Base-by-base conservation (phyloP, 92 coral and sea anemone genomes). In the Anthopleura xanthogrammica region DNA sequence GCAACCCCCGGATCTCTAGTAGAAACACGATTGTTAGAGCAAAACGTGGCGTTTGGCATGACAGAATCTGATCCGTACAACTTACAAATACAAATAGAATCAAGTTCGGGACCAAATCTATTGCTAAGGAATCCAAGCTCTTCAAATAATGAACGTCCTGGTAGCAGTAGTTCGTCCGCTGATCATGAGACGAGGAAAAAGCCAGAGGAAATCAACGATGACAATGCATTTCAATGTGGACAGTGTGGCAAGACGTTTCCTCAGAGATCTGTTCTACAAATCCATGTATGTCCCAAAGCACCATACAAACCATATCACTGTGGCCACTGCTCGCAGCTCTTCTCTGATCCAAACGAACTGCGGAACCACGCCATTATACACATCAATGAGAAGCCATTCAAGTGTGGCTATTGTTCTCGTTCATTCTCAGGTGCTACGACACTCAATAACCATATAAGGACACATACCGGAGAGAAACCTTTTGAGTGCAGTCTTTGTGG, bases 361-460 rank as follows among this genome's bases (percentile, higher is more conserved):
- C 98, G 99, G 73, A 86, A 89, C 58, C 99, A 97, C 82, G 98
- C 93, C 23, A 91, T 87, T 52, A 88, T 94, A 41, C 99, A 97
- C 79, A 91, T 91, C 62, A 92, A 89, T 58, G 97, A 97, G 88
- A 94, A 92, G 82, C 97, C 95, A 70, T 97, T 97, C 91, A 97
- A 93, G 80, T 97, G 99, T 55, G 99, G 99, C 48, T 97, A 92
- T 82, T 97, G 99, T 88, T 90, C 95, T 75, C 97, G 99, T 88
- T 88, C 98, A 62, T 97, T 97, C 80, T 94, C 97, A 19, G 99
- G 99, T n/a, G 95, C 99, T 22, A 97, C 99, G 64, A 97, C 99
- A 78, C 98, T 97, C 77, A 94, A 95, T 87, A 97, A 97, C 77
- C 99, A 97, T 77, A 93, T 97, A 52, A 94, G 99, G 77, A 94